A percentile compares a stretch with the other conserved stretches of the same genome.
These are phyloP conservation scores for Oscheius sp. DNA, from an alignment of 2,888 invertebrate species.

Conservation along the genomic window DNA sequence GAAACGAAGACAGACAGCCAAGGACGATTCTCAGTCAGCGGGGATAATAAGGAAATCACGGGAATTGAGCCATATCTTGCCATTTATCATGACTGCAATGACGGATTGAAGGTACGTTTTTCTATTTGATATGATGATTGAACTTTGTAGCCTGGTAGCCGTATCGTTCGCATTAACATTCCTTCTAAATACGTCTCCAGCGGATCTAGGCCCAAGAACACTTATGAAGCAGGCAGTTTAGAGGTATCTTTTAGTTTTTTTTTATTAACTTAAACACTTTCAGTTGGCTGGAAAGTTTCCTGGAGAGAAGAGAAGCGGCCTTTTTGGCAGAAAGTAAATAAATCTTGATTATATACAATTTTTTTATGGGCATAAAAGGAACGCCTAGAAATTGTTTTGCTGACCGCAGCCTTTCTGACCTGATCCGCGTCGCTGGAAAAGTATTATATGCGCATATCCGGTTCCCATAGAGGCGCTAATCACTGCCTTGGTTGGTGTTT, in stretches of 20 bases:
- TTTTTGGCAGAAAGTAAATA: too few relatives aligned
- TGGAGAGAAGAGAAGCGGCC: slow-evolving; percentile 48
- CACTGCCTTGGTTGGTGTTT: too few relatives aligned
- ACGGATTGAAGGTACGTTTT: slow-evolving; percentile 22
- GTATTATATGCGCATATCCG: too few relatives aligned
- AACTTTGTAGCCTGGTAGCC: slow-evolving; percentile 48
- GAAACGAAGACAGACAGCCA: slow-evolving; percentile 44
- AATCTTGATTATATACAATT: too few relatives aligned
- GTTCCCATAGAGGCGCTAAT: too few relatives aligned
- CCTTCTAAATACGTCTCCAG: slow-evolving; percentile 46
- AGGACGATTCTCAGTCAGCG: slow-evolving; percentile 44
- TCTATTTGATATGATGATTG: background rate
- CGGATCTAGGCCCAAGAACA: slow-evolving; percentile 45
- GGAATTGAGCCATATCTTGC: slow-evolving; percentile 53
- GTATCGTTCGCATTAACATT: slow-evolving; percentile 52
- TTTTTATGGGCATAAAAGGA: too few relatives aligned
- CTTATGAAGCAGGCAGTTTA: slow-evolving; percentile 45
- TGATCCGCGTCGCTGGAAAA: too few relatives aligned
- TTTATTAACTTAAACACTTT: too few relatives aligned
- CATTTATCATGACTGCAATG: slow-evolving; percentile 56
- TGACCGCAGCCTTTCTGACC: too few relatives aligned
- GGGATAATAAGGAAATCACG: slow-evolving; percentile 49
- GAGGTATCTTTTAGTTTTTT: too few relatives aligned
- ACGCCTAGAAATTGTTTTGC: too few relatives aligned
- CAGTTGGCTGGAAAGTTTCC: slow-evolving; percentile 52